Base-by-base conservation (phyloP, 2,797 vertebrate genomes). In the Chanos chanos region DNA sequence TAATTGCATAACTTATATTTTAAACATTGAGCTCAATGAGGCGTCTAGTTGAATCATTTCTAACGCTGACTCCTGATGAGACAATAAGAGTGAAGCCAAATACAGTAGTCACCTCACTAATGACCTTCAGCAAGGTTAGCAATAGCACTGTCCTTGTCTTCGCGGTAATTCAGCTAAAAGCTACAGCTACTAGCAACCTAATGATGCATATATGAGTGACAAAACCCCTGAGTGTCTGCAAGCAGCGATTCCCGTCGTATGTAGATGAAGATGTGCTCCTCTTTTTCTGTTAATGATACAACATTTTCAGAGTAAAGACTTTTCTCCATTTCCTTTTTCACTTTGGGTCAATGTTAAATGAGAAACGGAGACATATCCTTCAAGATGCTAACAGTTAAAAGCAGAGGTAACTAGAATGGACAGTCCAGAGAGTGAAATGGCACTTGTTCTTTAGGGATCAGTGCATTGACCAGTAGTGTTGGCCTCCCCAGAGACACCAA, bases 401-500 rank as follows among this genome's bases (percentile, higher is more conserved):
- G 37, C 64, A 52, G 37, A 62, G 68, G 48, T 48, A 47, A 52
- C 34, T 21, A 49, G 33, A 54, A n/a, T 44, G 33, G 16, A 62
- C 58, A 61, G 70, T 70, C 72, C 56, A 36, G 37, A 37, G 18
- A 61, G 47, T 48, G 74, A 73, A 73, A 73, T 71, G 71, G 64
- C 71, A 76, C 68, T 71, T 77, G 77, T 77, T 77, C 72, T 78
- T 79, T 68, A 73, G 73, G 77, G 77, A 79, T 81, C 77, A 77
- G 55, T 72, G 75, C 51, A 39, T 71, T 68, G 70, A 76, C 62
- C 66, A 65, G 58, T 52, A 53, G 43, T 68, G 68, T 60, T 63
- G 43, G 40, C 25, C 48, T 57, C 73, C 60, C 69, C 48, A 18
- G 73, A 71, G 74, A 68, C 56, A 58, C 44, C 16, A 25, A 60